A percentile compares a stretch with the other conserved stretches of the same genome.
phyloP scores from a whole-genome alignment of 2,888 invertebrate genomes.

The Cephalotes varians region DNA sequence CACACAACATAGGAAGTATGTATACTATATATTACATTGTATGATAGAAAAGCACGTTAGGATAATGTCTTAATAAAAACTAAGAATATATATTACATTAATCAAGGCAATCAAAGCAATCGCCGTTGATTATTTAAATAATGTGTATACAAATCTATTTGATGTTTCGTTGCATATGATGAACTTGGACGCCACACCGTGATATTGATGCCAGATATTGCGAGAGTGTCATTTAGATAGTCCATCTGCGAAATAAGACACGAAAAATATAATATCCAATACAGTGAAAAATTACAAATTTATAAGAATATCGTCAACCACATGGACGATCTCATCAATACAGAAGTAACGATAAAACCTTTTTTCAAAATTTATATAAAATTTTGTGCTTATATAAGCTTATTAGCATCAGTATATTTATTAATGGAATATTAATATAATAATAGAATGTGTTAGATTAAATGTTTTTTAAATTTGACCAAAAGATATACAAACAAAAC shows the following conservation, averaged over 20 bases:
- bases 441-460: too few relatives aligned
- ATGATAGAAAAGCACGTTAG: neutral
- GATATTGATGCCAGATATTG: constrained; percentile 80
- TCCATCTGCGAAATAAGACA: constrained; percentile 76
- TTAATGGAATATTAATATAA: too few relatives aligned
- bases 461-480: too few relatives aligned
- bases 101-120: constrained; percentile 45
- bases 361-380: neutral
- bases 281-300: neutral
- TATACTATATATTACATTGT: constrained; percentile 30
- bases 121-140: constrained; percentile 14
- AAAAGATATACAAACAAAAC: too few relatives aligned
- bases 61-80: constrained; percentile 6
- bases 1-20: neutral
- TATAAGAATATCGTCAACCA: neutral
- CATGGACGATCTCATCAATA: neutral
- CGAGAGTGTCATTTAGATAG: constrained; percentile 81
- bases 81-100: constrained; percentile 34
- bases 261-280: neutral
- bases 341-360: neutral
- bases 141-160: constrained; percentile 46
- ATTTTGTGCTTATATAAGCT: neutral
- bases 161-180: constrained; percentile 60
- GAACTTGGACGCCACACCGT: constrained; percentile 81
- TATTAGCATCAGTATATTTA: too few relatives aligned